Evolutionary conservation across 2,797 vertebrate species (phyloP), one percentile per base, ranked within the genome.

Genomic region (Menidia menidia): DNA sequence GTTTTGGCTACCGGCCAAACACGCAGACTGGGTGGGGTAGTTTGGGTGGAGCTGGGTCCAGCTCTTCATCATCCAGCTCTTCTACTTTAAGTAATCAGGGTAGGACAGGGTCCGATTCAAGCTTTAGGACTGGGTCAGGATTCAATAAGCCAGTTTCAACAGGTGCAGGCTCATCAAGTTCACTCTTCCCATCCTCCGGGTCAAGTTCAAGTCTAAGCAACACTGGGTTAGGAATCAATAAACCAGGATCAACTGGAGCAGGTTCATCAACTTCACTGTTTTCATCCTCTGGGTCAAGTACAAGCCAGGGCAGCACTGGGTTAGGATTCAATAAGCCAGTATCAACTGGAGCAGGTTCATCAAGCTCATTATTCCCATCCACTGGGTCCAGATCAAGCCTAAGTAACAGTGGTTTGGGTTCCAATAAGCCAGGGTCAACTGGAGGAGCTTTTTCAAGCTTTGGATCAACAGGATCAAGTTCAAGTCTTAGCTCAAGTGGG

Each of bases 391-490:
- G 25, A 25, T 25, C 25, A 25, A 25, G 25, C 25, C 25, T 25
- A 25, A 25, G 25, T 25, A 25, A 25, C 25, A 25, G 25, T 25
- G 25, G 44, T 31, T 48, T 18, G 48, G 48, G 11, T 12, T 15
- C 39, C 0, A 85, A 65, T 47, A 87, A 75, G 25, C 77, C 39
- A 30, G 64, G 0, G 25, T 82, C 80, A 53, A 58, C 52, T 25
- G 83, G 71, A n/a, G 58, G 39, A 25, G 6, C 8, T 1, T 64
- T 51, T 6, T 50, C 77, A 41, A 44, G 4, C 30, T 32, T 12
- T 8, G 77, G 77, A 1, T 25, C 25, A 25, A 25, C 45, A 3
- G 45, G 53, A 3, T 82, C 70, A 60, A 41, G 33, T 30, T 31
- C 60, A 30, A 62, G 1, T 32, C 39, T 60, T 44, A 45, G 62